Conservation (phyloP, 2,797 vertebrate species). For the Heliangelus exortis region DNA sequence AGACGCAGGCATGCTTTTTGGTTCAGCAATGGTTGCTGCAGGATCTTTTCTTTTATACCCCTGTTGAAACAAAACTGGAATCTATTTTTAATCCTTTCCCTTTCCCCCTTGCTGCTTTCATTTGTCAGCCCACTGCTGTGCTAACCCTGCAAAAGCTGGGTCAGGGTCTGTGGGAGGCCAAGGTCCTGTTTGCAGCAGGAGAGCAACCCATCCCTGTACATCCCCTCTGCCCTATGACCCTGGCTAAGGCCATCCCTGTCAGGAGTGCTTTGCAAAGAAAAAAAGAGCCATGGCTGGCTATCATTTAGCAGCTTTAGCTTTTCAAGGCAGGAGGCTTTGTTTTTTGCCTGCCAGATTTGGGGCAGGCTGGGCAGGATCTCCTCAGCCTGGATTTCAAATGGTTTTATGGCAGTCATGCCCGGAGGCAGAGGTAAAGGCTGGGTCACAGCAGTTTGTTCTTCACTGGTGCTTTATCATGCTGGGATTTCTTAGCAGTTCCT, state of each 20-base stretch:
- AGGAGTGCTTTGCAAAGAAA: background rate
- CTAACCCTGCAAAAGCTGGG: background rate
- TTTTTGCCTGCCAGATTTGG: background rate
- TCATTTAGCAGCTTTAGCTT: background rate
- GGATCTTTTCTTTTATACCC: slow-evolving; percentile 19
- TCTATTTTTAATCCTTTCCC: slow-evolving; percentile 27
- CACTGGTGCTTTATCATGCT: background rate
- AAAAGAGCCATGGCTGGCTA: background rate
- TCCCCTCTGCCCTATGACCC: background rate
- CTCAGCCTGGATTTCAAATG: slow-evolving; percentile 15
- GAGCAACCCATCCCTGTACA: accelerated
- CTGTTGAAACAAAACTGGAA: slow-evolving; percentile 29
- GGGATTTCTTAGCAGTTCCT: background rate
- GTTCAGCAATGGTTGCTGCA: background rate
- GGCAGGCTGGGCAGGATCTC: background rate
- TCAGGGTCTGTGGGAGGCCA: background rate
- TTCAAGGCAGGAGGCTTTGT: background rate
- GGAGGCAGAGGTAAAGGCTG: slow-evolving; percentile 22
- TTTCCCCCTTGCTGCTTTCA: background rate
- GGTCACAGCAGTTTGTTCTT: background rate
- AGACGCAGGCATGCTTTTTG: background rate
- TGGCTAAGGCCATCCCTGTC: background rate
- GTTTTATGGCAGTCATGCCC: background rate
- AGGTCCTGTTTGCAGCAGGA: background rate
- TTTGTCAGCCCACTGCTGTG: background rate